Percentiles rank a stretch among this genome's conserved stretches.
phyloP scores from a whole-genome alignment of 2,113 vertebrate species.

The Tragelaphus imberbis region DNA sequence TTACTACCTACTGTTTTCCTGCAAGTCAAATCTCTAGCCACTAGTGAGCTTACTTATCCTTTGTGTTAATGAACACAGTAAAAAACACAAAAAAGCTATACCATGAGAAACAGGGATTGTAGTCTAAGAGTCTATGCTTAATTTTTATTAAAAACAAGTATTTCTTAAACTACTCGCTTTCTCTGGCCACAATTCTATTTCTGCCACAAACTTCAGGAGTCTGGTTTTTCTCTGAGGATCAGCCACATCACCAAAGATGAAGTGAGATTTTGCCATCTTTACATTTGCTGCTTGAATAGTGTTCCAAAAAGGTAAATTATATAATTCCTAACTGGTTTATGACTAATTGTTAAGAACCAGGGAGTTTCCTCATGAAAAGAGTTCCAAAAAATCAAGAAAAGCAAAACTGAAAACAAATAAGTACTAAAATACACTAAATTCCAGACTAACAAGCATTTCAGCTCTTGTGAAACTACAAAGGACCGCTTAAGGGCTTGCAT shows the following conservation, averaged over 20 bases:
- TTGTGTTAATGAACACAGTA: constrained; percentile 26
- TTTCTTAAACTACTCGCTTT: constrained; percentile 7
- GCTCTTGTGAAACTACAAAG: constrained; percentile 30
- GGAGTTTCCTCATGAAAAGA: constrained; percentile 44
- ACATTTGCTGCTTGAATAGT: constrained; percentile 17
- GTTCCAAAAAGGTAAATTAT: constrained; percentile 1
- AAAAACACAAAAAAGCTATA: background rate
- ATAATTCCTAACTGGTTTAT: constrained; percentile 47
- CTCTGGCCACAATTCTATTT: constrained; percentile 7
- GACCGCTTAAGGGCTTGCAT: background rate
- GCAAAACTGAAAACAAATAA: constrained; percentile 40
- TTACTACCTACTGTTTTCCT: constrained; percentile 35
- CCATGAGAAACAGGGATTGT: background rate
- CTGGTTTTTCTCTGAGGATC: constrained; percentile 34
- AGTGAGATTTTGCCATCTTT: background rate
- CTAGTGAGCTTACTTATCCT: background rate
- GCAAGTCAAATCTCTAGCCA: background rate
- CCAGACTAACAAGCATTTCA: constrained; percentile 43
- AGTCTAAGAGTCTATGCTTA: background rate
- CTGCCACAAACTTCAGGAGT: background rate
- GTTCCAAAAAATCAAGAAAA: constrained; percentile 46
- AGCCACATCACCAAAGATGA: background rate
- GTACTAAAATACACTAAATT: constrained; percentile 41
- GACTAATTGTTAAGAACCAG: constrained; percentile 29
- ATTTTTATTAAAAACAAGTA: background rate